Evolutionary conservation across 2,113 vertebrate genomes (phyloP).

Genomic region (Melanerpes aurifrons): DNA sequence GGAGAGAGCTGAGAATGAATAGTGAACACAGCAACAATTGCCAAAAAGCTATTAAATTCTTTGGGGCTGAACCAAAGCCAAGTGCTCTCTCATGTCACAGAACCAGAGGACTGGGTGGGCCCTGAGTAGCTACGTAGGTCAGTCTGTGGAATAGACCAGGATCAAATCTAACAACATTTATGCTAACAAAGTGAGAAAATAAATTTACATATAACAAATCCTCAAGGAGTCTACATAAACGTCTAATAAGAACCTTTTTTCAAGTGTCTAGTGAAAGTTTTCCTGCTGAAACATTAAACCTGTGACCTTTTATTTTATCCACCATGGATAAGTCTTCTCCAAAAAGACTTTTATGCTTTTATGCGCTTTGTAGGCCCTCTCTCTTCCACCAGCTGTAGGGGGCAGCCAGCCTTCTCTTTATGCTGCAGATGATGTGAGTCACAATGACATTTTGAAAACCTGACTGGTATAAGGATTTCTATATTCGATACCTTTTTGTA

Average conservation of each 20-base stretch:
- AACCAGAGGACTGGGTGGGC: neutral
- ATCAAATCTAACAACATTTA: neutral
- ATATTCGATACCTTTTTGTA: neutral
- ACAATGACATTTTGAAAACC: neutral
- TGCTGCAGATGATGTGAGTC: neutral
- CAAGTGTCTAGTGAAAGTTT: neutral
- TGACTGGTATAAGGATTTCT: neutral
- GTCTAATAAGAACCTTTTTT: neutral
- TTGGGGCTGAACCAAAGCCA: neutral
- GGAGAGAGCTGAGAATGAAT: neutral
- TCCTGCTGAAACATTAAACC: neutral
- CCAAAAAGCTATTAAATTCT: neutral
- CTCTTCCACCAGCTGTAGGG: neutral
- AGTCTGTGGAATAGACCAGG: fast-evolving
- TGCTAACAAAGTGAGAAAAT: neutral
- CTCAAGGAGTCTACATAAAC: neutral
- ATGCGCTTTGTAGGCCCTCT: neutral
- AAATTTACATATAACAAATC: neutral
- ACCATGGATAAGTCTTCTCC: neutral
- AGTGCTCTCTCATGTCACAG: neutral
- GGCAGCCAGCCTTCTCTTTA: neutral
- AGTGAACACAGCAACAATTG: neutral
- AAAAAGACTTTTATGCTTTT: neutral
- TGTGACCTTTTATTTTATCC: neutral
- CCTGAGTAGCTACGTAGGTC: neutral